Evolutionary conservation across 2,888 invertebrate genomes (phyloP).

Genomic region (Rhingia rostrata): DNA sequence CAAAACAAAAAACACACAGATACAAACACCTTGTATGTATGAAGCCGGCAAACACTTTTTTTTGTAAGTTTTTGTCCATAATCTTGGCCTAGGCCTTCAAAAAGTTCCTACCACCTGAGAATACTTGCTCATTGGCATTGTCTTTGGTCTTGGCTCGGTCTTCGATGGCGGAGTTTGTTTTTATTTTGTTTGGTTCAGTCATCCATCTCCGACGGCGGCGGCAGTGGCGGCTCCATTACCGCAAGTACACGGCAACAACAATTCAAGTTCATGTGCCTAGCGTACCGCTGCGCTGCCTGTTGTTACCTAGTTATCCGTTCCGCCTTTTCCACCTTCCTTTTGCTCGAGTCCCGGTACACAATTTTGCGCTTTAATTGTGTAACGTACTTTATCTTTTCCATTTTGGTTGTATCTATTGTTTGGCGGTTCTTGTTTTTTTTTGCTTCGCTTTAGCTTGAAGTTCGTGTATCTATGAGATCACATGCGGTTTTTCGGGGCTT

Average conservation of each 20-base stretch:
- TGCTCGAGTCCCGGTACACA: slow-evolving; percentile 6
- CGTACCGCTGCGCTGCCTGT: slow-evolving; percentile 63
- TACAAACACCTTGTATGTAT: slow-evolving; percentile 1
- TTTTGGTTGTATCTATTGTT: slow-evolving; percentile 48
- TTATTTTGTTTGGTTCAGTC: slow-evolving; percentile 51
- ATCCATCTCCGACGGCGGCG: slow-evolving; percentile 52
- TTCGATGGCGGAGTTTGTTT: slow-evolving; percentile 2
- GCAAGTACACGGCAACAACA: slow-evolving; percentile 59
- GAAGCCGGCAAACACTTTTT: slow-evolving; percentile 59
- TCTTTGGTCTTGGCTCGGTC: slow-evolving; percentile 26
- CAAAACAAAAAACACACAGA: background rate
- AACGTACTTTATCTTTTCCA: slow-evolving; percentile 54
- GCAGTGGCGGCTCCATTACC: slow-evolving; percentile 58
- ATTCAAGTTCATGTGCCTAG: slow-evolving; percentile 74
- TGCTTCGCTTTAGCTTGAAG: slow-evolving; percentile 24
- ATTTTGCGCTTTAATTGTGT: slow-evolving; percentile 57
- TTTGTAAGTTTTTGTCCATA: slow-evolving; percentile 60
- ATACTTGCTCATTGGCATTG: slow-evolving; percentile 69
- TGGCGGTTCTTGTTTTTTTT: slow-evolving; percentile 24
- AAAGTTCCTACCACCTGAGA: slow-evolving; percentile 56
- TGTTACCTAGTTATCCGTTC: slow-evolving; percentile 62
- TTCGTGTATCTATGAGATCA: slow-evolving; percentile 47
- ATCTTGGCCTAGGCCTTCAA: slow-evolving; percentile 75
- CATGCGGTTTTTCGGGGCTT: slow-evolving; percentile 49
- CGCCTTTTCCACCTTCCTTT: slow-evolving; percentile 27